Evolutionary conservation across 2,113 vertebrate genomes (phyloP).

Genomic region (Pelecanoides urinatrix): DNA sequence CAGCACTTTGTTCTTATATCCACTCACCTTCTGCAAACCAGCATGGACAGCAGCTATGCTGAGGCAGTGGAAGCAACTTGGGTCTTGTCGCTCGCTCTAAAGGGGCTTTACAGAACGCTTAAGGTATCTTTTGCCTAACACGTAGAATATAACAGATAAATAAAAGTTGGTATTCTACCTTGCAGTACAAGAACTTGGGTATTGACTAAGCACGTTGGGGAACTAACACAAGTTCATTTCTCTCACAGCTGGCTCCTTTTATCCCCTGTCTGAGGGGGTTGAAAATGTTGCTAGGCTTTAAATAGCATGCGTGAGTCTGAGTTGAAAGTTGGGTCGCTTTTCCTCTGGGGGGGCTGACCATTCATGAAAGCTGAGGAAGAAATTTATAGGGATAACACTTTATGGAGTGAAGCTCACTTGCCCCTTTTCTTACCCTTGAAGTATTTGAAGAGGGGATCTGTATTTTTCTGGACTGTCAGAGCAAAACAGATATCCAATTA

Average conservation of each 20-base stretch:
- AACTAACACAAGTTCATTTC: not conserved
- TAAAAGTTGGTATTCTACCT: not conserved
- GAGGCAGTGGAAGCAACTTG: slow-evolving; percentile 95
- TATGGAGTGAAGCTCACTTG: not conserved
- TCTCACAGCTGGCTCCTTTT: not conserved
- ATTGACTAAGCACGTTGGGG: not conserved
- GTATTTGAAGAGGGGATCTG: not conserved
- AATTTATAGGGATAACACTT: not conserved
- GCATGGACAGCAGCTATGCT: slow-evolving; percentile 79
- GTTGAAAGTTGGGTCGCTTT: not conserved
- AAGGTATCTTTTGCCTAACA: slow-evolving; percentile 75
- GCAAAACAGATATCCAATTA: not conserved
- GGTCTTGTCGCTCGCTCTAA: slow-evolving; percentile 91
- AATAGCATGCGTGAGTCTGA: not conserved
- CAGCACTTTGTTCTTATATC: slow-evolving; percentile 88
- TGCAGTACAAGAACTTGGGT: not conserved
- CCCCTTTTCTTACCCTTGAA: not conserved
- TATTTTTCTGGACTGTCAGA: not conserved
- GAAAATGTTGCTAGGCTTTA: not conserved
- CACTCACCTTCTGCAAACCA: slow-evolving; percentile 86
- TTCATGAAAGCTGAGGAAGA: not conserved
- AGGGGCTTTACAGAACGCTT: slow-evolving; percentile 92
- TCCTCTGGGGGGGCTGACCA: not conserved
- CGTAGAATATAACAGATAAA: rapidly evolving
- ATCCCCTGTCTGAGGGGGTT: not conserved